phyloP scores from a whole-genome alignment of 2,113 vertebrate species.

The Microcebus murinus region DNA sequence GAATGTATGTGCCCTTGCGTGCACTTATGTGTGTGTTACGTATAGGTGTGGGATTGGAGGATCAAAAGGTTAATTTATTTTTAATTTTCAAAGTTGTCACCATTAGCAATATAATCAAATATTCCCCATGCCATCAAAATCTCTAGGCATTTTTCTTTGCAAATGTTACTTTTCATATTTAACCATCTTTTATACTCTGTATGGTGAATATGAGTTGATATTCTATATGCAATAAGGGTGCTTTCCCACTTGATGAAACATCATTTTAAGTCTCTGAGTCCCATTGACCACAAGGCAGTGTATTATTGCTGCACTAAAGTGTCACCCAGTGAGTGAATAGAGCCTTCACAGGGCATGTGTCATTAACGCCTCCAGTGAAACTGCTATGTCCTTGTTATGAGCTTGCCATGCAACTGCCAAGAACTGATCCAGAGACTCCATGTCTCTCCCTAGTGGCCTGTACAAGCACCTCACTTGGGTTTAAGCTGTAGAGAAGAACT shows the following conservation, averaged over 20 bases:
- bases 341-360: neutral
- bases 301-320: neutral
- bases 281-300: neutral
- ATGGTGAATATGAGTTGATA: neutral
- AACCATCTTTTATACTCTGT: neutral
- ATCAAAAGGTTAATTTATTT: neutral
- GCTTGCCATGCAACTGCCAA: neutral
- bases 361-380: neutral
- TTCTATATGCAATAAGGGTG: fast-evolving
- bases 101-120: neutral
- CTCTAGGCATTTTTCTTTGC: neutral
- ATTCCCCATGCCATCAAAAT: neutral
- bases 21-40: neutral
- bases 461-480: neutral
- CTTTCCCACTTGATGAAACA: neutral
- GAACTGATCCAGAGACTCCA: neutral
- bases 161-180: neutral
- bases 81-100: neutral
- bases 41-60: neutral
- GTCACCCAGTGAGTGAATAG: neutral
- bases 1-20: neutral
- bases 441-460: conserved; percentile 62
- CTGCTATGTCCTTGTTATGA: neutral
- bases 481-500: neutral
- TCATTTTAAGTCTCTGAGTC: neutral